Conservation (phyloP, 2,888 invertebrate genomes). For the Ennomos fuscantarius region DNA sequence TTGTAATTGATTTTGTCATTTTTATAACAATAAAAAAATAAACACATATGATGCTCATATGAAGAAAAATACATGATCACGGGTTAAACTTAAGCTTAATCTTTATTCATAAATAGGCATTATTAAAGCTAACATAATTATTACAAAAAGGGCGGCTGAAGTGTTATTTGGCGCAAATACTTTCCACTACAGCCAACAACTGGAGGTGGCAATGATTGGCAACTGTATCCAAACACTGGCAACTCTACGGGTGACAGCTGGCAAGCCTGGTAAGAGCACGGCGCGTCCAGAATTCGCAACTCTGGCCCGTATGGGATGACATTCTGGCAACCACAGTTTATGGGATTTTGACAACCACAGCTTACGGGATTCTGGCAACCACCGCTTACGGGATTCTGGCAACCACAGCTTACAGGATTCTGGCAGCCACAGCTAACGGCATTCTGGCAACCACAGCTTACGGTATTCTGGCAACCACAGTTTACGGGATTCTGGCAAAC, state of each 20-base stretch:
- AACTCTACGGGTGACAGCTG: constrained; percentile 26
- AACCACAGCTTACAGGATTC: neutral
- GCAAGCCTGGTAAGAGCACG: constrained; percentile 26
- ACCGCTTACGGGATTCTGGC: constrained; percentile 4
- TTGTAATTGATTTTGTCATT: too few relatives aligned
- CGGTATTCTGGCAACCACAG: constrained; percentile 1
- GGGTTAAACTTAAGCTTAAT: too few relatives aligned
- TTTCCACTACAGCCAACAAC: constrained; percentile 41
- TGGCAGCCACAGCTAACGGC: constrained; percentile 3
- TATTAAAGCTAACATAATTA: constrained; percentile 12
- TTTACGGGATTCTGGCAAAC: constrained; percentile 7
- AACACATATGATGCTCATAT: too few relatives aligned
- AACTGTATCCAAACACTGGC: constrained; percentile 33
- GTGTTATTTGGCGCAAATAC: constrained; percentile 61
- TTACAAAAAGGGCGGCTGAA: constrained; percentile 67
- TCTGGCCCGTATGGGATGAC: constrained; percentile 8
- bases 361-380: neutral
- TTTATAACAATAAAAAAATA: too few relatives aligned
- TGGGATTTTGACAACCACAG: constrained; percentile 12
- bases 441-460: constrained; percentile 1
- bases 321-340: constrained; percentile 9
- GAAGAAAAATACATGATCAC: too few relatives aligned
- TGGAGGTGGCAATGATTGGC: constrained; percentile 25
- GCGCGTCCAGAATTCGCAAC: constrained; percentile 15
- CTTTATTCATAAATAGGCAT: constrained; percentile 1